Evolutionary conservation across 2,797 vertebrate species (phyloP), one percentile per base, ranked within the genome.

Genomic region (Alca torda): DNA sequence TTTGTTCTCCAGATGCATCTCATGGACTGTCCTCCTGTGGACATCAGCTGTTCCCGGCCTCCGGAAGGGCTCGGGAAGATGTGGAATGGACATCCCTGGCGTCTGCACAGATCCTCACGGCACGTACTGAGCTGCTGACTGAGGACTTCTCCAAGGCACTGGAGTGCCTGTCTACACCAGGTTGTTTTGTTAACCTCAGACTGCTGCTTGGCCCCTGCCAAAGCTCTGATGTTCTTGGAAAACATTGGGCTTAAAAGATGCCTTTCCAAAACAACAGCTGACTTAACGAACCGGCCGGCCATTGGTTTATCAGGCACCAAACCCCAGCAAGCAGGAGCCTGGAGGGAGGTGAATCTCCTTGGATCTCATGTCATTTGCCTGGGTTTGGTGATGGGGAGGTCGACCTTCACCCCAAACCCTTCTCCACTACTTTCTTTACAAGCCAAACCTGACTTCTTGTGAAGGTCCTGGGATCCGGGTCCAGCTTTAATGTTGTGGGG

Each of bases 141-240:
- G 41, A 45, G 68, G 45, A 10, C 64, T 80, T 65, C 92, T 93
- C 60, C 46, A 12, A 63, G 60, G 51, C 84, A 86, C 48, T 3
- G 2, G 57, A 79, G 69, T 0, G 67, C 74, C 74, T 74, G 86
- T 89, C 86, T 95, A 41, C 88, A 16, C 67, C 72, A 19, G 54
- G 61, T 12, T 97, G 92, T 96, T 97, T 91, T 87, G 74, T 56
- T 97, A 97, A 97, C 93, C 93, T 69, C 91, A 64, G 91, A 67
- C 65, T 95, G 82, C 41, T 87, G 86, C 81, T 88, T 10, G 83
- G 91, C 37, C 81, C 41, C 81, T 94, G 96, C 96, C 97, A 97
- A 91, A 53, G 89, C 53, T 90, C 77, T 90, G 89, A 85, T 96
- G 73, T 90, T 96, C 94, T 96, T 97, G 96, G 95, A 97, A 88